Evolutionary conservation across 53 echinoderm and acorn worm species (phyloP).

Genomic region (Echinarachnius parma): DNA sequence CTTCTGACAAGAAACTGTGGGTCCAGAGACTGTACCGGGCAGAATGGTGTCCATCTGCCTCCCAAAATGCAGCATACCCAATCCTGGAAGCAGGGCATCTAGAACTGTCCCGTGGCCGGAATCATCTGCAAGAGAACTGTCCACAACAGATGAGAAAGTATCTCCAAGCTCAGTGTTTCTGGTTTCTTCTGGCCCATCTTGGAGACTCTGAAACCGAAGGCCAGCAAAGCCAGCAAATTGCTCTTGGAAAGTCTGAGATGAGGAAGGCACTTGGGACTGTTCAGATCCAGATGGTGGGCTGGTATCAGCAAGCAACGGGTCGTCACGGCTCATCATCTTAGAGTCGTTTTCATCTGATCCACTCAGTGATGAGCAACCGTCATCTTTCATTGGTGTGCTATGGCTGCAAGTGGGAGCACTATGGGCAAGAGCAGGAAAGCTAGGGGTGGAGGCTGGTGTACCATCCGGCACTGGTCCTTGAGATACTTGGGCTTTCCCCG

Average conservation of each 20-base stretch:
- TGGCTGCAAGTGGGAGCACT: too few species aligned
- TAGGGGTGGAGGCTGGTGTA: too few species aligned
- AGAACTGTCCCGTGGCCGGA: background rate
- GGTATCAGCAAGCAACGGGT: constrained; percentile 15
- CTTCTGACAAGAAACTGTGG: background rate
- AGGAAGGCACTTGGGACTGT: constrained; percentile 5
- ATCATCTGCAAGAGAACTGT: constrained; percentile 16
- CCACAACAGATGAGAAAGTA: constrained; percentile 3
- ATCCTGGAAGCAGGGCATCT: constrained; percentile 19
- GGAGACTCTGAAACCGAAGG: constrained; percentile 13
- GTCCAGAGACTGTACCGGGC: background rate
- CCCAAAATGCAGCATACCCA: constrained; percentile 1
- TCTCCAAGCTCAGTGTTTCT: constrained; percentile 4
- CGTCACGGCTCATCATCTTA: too few species aligned
- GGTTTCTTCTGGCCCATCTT: background rate
- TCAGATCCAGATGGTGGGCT: background rate
- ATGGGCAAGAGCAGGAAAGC: too few species aligned
- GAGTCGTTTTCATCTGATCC: too few species aligned
- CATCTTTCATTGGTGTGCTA: too few species aligned
- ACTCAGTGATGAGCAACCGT: too few species aligned
- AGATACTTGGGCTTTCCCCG: too few species aligned
- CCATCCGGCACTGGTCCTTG: too few species aligned
- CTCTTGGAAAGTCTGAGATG: constrained; percentile 6
- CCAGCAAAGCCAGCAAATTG: constrained; percentile 1
- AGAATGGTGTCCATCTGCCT: background rate